phyloP scores from a whole-genome alignment of 2,113 vertebrate species.

The Tichodroma muraria region DNA sequence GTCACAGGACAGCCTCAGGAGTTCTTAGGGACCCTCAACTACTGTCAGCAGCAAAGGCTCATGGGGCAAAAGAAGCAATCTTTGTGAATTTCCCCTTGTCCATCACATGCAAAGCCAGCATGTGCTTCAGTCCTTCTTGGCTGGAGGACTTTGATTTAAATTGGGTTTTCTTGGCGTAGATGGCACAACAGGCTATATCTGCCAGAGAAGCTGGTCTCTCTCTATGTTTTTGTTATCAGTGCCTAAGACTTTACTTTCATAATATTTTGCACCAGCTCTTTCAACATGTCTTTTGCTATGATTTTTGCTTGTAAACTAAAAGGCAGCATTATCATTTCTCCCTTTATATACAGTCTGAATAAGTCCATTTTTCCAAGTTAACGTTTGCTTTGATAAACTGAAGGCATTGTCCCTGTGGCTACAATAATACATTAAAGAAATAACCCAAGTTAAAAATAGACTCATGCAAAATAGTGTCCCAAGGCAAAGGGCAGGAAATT shows the following conservation, averaged over 20 bases:
- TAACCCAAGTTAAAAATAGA: conserved; percentile 2
- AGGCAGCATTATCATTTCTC: not conserved
- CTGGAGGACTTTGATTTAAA: not conserved
- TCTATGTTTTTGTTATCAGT: not conserved
- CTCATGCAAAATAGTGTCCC: not conserved
- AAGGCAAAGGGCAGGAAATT: conserved; percentile 45
- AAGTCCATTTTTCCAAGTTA: not conserved
- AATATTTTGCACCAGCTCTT: no score
- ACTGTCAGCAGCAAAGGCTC: not conserved
- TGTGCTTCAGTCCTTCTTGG: no score
- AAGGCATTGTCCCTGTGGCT: not conserved
- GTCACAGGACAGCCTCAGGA: not conserved
- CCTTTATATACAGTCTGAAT: not conserved
- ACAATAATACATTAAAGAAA: not conserved
- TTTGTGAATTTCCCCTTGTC: not conserved
- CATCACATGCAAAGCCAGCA: fast-evolving
- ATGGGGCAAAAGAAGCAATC: not conserved
- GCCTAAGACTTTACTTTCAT: not conserved
- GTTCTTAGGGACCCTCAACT: not conserved
- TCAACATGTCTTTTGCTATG: not conserved
- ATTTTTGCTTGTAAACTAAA: not conserved
- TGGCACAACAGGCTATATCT: not conserved
- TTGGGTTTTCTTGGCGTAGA: not conserved
- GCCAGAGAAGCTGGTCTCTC: not conserved
- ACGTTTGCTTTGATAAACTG: not conserved